phyloP scores from a whole-genome alignment of 1,140 invertebrate species.

The Listronotus oregonensis region DNA sequence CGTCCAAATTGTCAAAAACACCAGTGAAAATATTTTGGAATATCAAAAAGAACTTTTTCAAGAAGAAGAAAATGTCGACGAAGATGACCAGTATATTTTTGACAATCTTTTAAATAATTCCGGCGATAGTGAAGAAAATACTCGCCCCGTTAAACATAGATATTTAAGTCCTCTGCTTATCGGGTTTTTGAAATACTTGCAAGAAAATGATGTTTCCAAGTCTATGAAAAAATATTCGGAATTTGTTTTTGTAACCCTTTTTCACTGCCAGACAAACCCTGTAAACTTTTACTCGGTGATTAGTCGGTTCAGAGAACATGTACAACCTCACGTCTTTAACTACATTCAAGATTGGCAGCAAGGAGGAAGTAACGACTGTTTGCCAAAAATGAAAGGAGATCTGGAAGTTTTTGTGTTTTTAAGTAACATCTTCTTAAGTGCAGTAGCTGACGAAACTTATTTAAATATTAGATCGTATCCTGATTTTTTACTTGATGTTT shows the following conservation, averaged over 20 bases:
- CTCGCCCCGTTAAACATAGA: constrained; percentile 18
- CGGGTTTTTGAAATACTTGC: constrained; percentile 39
- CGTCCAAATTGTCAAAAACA: constrained; percentile 42
- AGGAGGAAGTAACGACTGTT: constrained; percentile 2
- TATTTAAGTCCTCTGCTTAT: constrained; percentile 43
- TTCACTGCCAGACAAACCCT: constrained; percentile 44
- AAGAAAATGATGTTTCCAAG: constrained; percentile 32
- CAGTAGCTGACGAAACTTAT: constrained; percentile 15
- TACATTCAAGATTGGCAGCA: constrained; percentile 17
- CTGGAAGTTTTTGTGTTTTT: constrained; percentile 31
- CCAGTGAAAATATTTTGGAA: constrained; percentile 23
- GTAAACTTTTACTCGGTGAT: constrained; percentile 19
- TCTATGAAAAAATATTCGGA: constrained; percentile 42
- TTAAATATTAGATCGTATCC: constrained; percentile 28
- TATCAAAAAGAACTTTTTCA: constrained; percentile 34
- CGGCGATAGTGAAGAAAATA: constrained; percentile 2
- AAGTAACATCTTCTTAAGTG: constrained; percentile 32
- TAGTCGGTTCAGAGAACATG: neutral
- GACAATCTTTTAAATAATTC: constrained; percentile 34
- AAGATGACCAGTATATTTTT: constrained; percentile 10
- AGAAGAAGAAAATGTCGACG: neutral
- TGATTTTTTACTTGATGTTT: constrained; percentile 40
- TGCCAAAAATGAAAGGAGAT: constrained; percentile 39
- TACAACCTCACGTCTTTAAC: constrained; percentile 20
- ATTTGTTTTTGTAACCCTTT: constrained; percentile 46